These are phyloP conservation scores for Astreopora myriophthalma DNA, from an alignment of 64 coral and sea anemone genomes.

Conservation along the genomic window DNA sequence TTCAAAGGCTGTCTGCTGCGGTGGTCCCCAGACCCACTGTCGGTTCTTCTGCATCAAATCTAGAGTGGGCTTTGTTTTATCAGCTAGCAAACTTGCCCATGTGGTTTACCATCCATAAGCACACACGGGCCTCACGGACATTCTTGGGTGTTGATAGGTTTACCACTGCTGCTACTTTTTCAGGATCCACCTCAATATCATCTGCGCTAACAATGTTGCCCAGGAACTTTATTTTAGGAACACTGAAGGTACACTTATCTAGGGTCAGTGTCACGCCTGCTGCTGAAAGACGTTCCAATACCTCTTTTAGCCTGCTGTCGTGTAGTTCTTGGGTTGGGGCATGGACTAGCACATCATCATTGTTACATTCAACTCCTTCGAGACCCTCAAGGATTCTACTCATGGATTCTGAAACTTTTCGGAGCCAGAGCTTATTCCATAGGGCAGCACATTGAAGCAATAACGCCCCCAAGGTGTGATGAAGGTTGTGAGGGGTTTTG, in stretches of 20 bases:
- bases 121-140: neutral
- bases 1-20: neutral
- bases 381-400: slow-evolving; percentile 9
- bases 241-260: slow-evolving; percentile 3
- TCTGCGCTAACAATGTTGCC: neutral
- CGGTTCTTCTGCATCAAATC: neutral
- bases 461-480: neutral
- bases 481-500: neutral
- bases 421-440: slow-evolving; percentile 4
- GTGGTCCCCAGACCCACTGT: neutral
- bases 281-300: neutral
- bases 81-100: slow-evolving; percentile 15
- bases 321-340: neutral
- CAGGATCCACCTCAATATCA: slow-evolving; percentile 4
- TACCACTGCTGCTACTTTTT: slow-evolving; percentile 12
- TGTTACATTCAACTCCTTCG: slow-evolving; percentile 41
- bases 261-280: slow-evolving; percentile 33
- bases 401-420: slow-evolving; percentile 48
- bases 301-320: neutral
- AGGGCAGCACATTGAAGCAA: slow-evolving; percentile 5
- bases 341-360: slow-evolving; percentile 27
- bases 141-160: neutral
- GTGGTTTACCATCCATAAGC: slow-evolving; percentile 3
- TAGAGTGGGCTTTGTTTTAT: neutral
- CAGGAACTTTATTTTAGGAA: slow-evolving; percentile 25